Evolutionary conservation across 30 jellyfish, hydroid and myxozoan genomes (phyloP), one percentile per base, ranked within the genome.

Genomic region (Hydractinia echinata): DNA sequence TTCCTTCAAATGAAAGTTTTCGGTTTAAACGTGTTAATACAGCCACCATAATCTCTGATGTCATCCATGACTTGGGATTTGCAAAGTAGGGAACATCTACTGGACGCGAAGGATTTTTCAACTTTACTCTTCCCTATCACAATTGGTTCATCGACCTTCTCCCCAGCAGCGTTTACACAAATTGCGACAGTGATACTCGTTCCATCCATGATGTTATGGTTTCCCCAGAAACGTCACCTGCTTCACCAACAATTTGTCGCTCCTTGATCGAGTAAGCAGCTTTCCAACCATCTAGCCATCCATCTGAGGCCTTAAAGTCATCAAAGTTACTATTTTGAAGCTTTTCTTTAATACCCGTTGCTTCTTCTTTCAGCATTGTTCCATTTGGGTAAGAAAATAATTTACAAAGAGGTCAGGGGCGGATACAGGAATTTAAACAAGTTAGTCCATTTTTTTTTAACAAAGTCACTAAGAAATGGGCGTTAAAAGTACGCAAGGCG

Each of bases 131-230:
- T 73, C 83, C 77, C 15, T 19, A 73, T 73, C 16, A 73, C 83
- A 49, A 73, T 51, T 73, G 83, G 77, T 52, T 73, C 79, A 49
- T 73, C 83, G 10, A 14, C 39, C 83, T 51, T 73, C 39, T 73
- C 52, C 79, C 77, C 83, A 14, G 83, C 83, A 49, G 80, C 83
- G 39, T 73, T 73, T 8, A 73, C 83, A 21, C 18, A 73, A 73
- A 73, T 11, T 9, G 83, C 83, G 10, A 73, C 20, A 13, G 83
- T 73, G 83, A 73, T 11, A 11, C 83, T 73, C 79, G 11, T 68
- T 68, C 79, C 79, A 68, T 68, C 79, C 79, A 68, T 10, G 56
- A 10, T 10, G 79, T 68, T 10, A 68, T 68, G 11, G 79, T 10
- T 68, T 68, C 79, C 19, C 19, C 79, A 10, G 56, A 10, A 14